These are phyloP conservation scores for Parelbella ahira DNA, from an alignment of 2,888 invertebrate species.

Conservation along the genomic window DNA sequence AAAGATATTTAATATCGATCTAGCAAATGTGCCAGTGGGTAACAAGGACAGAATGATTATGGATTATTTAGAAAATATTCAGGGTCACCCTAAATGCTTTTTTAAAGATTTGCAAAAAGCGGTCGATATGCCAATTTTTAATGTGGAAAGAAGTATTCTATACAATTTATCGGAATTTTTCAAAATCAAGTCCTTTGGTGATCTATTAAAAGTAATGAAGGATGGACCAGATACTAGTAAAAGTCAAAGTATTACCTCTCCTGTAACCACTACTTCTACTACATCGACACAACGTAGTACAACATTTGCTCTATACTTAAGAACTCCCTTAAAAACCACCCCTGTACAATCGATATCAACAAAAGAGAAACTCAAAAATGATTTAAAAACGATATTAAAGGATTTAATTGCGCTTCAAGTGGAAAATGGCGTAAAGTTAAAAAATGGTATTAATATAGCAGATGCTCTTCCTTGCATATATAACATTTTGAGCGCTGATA, in stretches of 20 bases:
- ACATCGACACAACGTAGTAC: conserved; percentile 21
- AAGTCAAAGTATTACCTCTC: conserved; percentile 23
- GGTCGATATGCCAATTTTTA: conserved; percentile 31
- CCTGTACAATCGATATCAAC: conserved; percentile 36
- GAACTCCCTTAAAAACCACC: conserved; percentile 7
- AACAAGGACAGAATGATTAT: conserved; percentile 60
- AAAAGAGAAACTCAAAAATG: conserved; percentile 57
- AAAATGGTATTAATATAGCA: conserved; percentile 42
- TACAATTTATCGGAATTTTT: conserved; percentile 63
- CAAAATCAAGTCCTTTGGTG: conserved; percentile 60
- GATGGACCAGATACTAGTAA: conserved; percentile 29
- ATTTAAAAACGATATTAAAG: conserved; percentile 60
- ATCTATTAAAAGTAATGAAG: conserved; percentile 48
- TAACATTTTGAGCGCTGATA: conserved; percentile 46
- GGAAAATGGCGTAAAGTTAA: conserved; percentile 38
- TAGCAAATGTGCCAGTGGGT: conserved; percentile 43
- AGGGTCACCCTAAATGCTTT: conserved; percentile 51
- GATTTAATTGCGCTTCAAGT: conserved; percentile 59
- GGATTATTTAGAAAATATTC: conserved; percentile 57
- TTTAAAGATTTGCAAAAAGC: conserved; percentile 35
- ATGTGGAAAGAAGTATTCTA: conserved; percentile 53
- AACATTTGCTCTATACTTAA: conserved; percentile 12
- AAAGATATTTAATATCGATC: conserved; percentile 42
- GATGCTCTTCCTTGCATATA: conserved; percentile 63
- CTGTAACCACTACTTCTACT: conserved; percentile 2